Percentiles rank a stretch among this genome's conserved stretches.
Evolutionary conservation across 2,888 invertebrate species (phyloP).

Genomic region (Neuroscelio doddi): DNA sequence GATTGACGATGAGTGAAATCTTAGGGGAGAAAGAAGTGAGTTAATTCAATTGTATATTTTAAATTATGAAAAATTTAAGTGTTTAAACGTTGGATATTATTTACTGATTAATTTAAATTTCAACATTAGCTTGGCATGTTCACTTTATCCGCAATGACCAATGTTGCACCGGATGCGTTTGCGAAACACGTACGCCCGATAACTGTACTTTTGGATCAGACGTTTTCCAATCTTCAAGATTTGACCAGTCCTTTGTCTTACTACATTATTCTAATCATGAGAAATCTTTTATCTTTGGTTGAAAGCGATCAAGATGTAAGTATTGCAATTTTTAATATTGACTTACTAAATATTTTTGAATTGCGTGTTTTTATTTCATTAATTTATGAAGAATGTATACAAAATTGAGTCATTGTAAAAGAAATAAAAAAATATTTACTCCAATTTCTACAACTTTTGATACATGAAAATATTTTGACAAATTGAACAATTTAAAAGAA

Average conservation of each 20-base stretch:
- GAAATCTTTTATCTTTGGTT: slow-evolving; percentile 78
- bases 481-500: too few species aligned
- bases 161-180: slow-evolving; percentile 80
- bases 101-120: slow-evolving; percentile 9
- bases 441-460: too few species aligned
- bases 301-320: slow-evolving; percentile 78
- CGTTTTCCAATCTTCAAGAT: slow-evolving; percentile 72
- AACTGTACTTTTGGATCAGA: slow-evolving; percentile 74
- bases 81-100: neutral
- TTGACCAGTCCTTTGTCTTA: slow-evolving; percentile 74
- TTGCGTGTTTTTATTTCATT: too few species aligned
- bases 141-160: slow-evolving; percentile 80
- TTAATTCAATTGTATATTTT: slow-evolving; percentile 5
- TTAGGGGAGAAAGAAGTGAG: slow-evolving; percentile 76
- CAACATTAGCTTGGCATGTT: slow-evolving; percentile 77
- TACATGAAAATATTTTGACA: too few species aligned
- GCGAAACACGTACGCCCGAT: slow-evolving; percentile 77
- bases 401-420: too few species aligned
- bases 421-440: slow-evolving; percentile 15
- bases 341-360: too few species aligned
- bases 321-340: too few species aligned
- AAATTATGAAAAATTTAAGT: slow-evolving; percentile 4
- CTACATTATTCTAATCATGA: slow-evolving; percentile 79
- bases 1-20: slow-evolving; percentile 75
- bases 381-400: too few species aligned